Conservation (phyloP, 2,888 invertebrate genomes). For the Aphidius colemani region DNA sequence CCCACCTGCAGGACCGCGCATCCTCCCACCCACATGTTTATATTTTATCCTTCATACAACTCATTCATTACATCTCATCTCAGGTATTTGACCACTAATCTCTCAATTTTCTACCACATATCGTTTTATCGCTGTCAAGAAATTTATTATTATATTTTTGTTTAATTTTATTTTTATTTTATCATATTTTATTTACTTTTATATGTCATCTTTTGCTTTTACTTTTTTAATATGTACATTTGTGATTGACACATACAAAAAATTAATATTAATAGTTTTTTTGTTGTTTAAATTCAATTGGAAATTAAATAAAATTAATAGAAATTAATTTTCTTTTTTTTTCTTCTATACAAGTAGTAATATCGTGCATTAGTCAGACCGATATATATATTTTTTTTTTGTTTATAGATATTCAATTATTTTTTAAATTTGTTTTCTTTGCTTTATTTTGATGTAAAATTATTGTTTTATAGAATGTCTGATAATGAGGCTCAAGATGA, state of each 20-base stretch:
- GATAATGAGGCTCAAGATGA: conserved; percentile 57
- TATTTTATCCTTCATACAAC: not conserved
- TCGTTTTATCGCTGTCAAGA: not conserved
- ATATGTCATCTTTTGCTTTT: not conserved
- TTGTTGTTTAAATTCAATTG: not conserved
- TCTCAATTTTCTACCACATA: not conserved
- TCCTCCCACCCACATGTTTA: conserved; percentile 21
- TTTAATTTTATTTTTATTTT: no score
- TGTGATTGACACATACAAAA: not conserved
- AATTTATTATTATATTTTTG: no score
- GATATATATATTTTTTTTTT: not conserved
- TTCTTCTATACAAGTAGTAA: not conserved
- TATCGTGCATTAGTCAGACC: not conserved
- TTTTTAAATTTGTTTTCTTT: not conserved
- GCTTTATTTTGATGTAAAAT: not conserved
- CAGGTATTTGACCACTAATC: conserved; percentile 1
- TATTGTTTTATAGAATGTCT: conserved; percentile 45
- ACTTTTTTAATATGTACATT: not conserved
- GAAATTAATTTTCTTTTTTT: not conserved
- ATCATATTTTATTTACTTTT: not conserved
- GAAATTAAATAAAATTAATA: no score
- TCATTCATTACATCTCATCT: not conserved
- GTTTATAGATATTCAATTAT: not conserved
- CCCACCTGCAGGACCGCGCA: conserved; percentile 37
- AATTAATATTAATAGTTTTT: not conserved